Conservation (phyloP, 2,888 invertebrate genomes). For the Sthenelais limicola region DNA sequence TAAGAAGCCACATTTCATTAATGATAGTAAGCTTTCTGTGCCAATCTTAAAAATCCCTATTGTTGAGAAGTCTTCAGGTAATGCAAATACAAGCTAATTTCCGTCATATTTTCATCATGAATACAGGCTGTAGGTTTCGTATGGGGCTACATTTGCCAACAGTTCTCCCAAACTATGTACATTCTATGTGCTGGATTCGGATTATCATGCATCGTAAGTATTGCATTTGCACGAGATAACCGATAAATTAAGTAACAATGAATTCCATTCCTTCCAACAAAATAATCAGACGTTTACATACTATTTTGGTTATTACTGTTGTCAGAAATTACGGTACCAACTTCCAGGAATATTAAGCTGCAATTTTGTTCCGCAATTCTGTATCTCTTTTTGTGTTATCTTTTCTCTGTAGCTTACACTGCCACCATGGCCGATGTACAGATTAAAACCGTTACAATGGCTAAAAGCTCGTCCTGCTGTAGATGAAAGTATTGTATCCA, state of each 20-base stretch:
- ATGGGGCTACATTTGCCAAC: conserved; percentile 95
- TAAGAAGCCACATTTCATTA: no score
- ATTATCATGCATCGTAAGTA: conserved; percentile 84
- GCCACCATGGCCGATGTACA: conserved; percentile 97
- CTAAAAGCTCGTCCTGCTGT: conserved; percentile 76
- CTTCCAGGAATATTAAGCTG: not conserved
- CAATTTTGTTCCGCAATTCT: not conserved
- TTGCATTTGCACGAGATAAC: not conserved
- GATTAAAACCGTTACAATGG: conserved; percentile 90
- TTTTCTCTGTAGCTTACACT: conserved; percentile 80
- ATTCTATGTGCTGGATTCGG: conserved; percentile 92
- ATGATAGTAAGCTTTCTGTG: no score
- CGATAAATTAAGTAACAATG: no score
- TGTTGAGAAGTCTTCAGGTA: no score
- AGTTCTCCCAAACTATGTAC: conserved; percentile 95
- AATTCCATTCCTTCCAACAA: no score
- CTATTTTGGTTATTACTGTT: not conserved
- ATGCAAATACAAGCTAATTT: no score
- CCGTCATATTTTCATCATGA: not conserved
- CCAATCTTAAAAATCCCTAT: no score
- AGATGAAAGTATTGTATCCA: not conserved
- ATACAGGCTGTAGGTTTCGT: conserved; percentile 85
- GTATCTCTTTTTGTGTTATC: not conserved
- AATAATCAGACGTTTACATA: not conserved
- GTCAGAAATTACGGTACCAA: not conserved